These are phyloP conservation scores for Electrona antarctica DNA, from an alignment of 2,113 vertebrate species.

Conservation along the genomic window DNA sequence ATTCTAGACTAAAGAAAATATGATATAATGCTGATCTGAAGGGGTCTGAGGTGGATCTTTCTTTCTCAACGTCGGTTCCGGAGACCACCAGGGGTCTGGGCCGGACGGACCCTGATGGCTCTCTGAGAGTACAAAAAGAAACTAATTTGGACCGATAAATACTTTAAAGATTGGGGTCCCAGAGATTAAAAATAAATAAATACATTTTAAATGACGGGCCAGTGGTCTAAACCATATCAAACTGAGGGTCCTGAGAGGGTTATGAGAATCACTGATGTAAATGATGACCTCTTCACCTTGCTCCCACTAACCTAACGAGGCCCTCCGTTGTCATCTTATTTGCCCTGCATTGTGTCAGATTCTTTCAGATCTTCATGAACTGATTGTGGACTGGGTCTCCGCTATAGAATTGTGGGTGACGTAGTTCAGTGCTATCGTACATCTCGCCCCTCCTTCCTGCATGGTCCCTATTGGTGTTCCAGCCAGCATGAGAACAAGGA, in stretches of 20 bases:
- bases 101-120: no score
- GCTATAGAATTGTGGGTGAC: slow-evolving; percentile 48
- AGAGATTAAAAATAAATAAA: background rate
- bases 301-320: slow-evolving; percentile 17
- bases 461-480: slow-evolving; percentile 78
- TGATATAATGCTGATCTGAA: background rate
- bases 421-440: slow-evolving; percentile 62
- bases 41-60: no score
- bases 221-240: no score
- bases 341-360: slow-evolving; percentile 29
- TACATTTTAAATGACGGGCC: background rate
- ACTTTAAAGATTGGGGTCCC: background rate
- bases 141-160: no score
- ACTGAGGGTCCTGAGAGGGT: no score
- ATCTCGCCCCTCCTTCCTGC: slow-evolving; percentile 70
- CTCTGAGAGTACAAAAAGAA: no score
- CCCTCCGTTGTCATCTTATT: background rate
- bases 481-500: slow-evolving; percentile 81
- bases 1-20: no score
- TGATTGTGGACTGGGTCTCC: slow-evolving; percentile 13
- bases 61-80: no score
- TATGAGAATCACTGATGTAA: background rate
- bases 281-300: background rate
- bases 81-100: no score
- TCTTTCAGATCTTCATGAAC: slow-evolving; percentile 39